Evolutionary conservation across 2,888 invertebrate genomes (phyloP), one percentile per base, ranked within the genome.

Genomic region (Notocelia uddmanniana): DNA sequence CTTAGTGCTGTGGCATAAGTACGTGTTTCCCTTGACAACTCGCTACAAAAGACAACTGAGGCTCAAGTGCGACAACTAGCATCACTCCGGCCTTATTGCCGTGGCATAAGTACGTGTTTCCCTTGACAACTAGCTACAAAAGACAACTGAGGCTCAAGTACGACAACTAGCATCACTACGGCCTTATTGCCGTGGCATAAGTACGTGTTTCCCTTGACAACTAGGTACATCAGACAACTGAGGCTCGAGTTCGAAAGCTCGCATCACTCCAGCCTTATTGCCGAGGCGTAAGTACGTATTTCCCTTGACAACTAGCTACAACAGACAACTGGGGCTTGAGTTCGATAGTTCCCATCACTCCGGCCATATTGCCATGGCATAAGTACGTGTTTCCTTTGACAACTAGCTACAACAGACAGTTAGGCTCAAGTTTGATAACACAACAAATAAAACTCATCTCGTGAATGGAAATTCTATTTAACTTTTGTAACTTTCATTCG

Each of bases 1-100:
- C 0, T 73, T 92, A 31, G 79, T 92, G 74, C 92, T 92, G 0
- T 76, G 73, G 0, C 92, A 92, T 75, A 91, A 90, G 91, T 91
- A 59, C 80, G 81, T 77, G 3, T 59, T 3, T 45, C 6, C 45
- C 8, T n/a, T n/a, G 41, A 41, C 41, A 41, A 5, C n/a, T n/a
- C n/a, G n/a, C n/a, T n/a, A n/a, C n/a, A n/a, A n/a, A n/a, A n/a
- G n/a, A n/a, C n/a, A n/a, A n/a, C n/a, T n/a, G 82, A n/a, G n/a
- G n/a, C n/a, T n/a, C n/a, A n/a, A n/a, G n/a, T n/a, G n/a, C n/a
- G n/a, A n/a, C n/a, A n/a, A n/a, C n/a, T 1, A 59, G 66, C 0
- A 73, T 93, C 6, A 69, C 69, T 0, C 78, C 83, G 0, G 77
- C 74, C 0, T 73, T 92, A 31, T 79, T 92, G 74, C 92, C 92